Evolutionary conservation across 2,113 vertebrate genomes (phyloP).

Genomic region (Zeus faber): DNA sequence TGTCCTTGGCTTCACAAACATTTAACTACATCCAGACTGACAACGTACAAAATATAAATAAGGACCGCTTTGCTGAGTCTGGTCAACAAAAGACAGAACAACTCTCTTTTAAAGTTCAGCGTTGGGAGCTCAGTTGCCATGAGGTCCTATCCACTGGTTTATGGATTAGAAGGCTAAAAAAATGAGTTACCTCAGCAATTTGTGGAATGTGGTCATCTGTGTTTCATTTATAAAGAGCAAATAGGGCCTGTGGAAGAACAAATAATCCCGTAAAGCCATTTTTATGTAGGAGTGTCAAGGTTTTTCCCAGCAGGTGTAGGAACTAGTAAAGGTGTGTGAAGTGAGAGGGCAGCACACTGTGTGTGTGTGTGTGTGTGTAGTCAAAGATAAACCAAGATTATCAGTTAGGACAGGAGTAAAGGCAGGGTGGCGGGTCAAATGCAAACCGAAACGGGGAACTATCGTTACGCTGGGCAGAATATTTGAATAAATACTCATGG

Average conservation of each 20-base stretch:
- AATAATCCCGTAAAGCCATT: too few relatives aligned
- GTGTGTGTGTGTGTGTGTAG: not conserved
- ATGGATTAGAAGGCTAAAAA: conserved; percentile 4
- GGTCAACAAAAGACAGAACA: conserved; percentile 29
- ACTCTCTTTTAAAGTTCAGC: conserved; percentile 10
- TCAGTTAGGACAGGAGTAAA: not conserved
- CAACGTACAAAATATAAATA: conserved; percentile 54
- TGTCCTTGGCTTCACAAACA: conserved; percentile 13
- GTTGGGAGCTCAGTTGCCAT: not conserved
- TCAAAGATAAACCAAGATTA: not conserved
- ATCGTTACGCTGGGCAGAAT: not conserved
- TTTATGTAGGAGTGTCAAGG: not conserved
- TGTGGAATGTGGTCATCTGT: too few relatives aligned
- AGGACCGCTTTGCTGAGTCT: conserved; percentile 16
- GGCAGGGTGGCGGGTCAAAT: not conserved
- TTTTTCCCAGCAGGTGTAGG: not conserved
- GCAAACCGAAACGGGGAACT: not conserved
- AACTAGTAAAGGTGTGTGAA: not conserved
- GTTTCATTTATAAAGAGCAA: not conserved
- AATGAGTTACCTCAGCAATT: too few relatives aligned
- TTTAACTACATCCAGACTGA: conserved; percentile 24
- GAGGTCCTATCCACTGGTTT: conserved; percentile 5
- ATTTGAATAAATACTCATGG: conserved; percentile 1
- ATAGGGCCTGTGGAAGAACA: not conserved
- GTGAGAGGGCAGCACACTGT: not conserved